Conservation (phyloP, 2,113 vertebrate species). For the Origma solitaria region DNA sequence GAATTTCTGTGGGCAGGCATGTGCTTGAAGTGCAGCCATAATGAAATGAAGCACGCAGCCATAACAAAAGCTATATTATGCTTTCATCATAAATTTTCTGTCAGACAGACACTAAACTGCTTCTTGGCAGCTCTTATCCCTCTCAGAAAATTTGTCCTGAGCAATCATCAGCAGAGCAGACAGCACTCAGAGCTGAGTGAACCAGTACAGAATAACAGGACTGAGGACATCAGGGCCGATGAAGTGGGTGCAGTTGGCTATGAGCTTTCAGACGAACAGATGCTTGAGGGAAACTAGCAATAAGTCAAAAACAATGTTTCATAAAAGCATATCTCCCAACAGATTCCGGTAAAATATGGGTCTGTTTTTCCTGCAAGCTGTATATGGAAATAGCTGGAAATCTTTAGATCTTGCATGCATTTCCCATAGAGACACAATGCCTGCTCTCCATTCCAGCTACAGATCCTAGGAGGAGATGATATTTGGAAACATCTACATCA, state of each 20-base stretch:
- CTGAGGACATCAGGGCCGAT: background rate
- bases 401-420: background rate
- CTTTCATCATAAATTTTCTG: conserved; percentile 6
- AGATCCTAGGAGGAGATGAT: background rate
- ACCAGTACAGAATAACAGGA: background rate
- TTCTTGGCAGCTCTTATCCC: background rate
- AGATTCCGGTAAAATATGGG: background rate
- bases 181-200: background rate
- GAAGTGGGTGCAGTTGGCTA: background rate
- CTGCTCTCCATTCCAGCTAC: background rate
- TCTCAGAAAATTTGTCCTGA: conserved; percentile 9
- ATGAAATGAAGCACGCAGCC: background rate
- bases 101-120: background rate
- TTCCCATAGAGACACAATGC: background rate
- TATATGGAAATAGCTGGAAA: background rate
- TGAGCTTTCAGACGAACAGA: background rate
- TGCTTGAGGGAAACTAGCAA: background rate
- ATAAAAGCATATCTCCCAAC: background rate
- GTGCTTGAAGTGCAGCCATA: background rate
- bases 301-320: background rate
- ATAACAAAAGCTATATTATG: background rate
- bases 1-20: background rate
- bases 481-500: background rate
- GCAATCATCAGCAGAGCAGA: background rate
- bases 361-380: background rate